phyloP scores from a whole-genome alignment of 1,140 invertebrate genomes.

The Saccostrea cuccullata region DNA sequence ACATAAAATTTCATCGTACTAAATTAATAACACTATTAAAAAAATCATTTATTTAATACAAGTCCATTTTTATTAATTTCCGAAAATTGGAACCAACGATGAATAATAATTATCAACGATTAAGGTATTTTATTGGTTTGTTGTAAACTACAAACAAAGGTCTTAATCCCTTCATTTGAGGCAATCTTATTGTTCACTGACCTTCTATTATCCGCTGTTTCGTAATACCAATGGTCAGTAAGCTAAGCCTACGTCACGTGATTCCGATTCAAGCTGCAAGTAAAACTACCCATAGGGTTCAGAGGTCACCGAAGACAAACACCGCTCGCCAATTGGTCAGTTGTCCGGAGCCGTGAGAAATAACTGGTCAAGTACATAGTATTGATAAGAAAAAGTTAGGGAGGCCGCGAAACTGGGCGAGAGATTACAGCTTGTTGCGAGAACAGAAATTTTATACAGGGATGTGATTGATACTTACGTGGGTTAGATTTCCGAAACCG shows the following conservation, averaged over 20 bases:
- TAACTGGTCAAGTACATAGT: conserved; percentile 33
- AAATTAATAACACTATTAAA: too few relatives aligned
- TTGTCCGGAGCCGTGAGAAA: conserved; percentile 24
- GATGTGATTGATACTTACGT: neutral
- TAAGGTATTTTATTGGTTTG: too few relatives aligned
- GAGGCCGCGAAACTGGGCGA: conserved; percentile 3
- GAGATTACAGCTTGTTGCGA: conserved; percentile 19
- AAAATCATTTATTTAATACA: too few relatives aligned
- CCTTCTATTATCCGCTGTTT: conserved; percentile 22
- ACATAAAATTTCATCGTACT: too few relatives aligned
- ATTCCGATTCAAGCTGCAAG: conserved; percentile 13
- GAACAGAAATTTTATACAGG: neutral
- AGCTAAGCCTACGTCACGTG: conserved; percentile 19
- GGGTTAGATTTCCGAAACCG: neutral
- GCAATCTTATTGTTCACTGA: conserved; percentile 23
- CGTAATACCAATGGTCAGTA: conserved; percentile 27
- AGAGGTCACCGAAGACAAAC: neutral
- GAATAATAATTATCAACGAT: too few relatives aligned
- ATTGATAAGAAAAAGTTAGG: conserved; percentile 34
- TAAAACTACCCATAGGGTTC: conserved; percentile 29
- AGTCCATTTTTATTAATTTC: too few relatives aligned
- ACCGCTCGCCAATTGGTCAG: conserved; percentile 4
- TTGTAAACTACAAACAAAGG: neutral
- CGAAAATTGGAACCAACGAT: too few relatives aligned
- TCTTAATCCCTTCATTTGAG: neutral